Evolutionary conservation across 2,797 vertebrate species (phyloP).

Genomic region (Leucoraja ocellata): DNA sequence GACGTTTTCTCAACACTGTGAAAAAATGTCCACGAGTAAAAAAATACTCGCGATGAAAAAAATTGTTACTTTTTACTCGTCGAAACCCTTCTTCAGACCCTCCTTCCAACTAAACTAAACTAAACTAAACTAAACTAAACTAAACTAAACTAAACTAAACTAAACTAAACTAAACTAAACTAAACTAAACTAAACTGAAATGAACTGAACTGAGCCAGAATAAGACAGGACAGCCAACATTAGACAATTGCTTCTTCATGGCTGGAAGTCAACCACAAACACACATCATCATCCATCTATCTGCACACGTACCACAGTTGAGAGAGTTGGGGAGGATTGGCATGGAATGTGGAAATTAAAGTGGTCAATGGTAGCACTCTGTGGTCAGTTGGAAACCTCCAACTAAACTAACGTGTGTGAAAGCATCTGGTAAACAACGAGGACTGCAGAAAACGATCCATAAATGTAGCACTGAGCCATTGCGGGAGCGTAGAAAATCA

Average conservation of each 20-base stretch:
- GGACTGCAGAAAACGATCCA: background rate
- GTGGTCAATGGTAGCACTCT: background rate
- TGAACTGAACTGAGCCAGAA: too few species aligned
- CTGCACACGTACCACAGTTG: background rate
- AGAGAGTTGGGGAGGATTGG: background rate
- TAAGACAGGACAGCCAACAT: too few species aligned
- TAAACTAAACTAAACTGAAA: too few species aligned
- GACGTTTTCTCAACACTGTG: too few species aligned
- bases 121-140: too few species aligned
- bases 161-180: too few species aligned
- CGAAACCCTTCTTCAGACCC: too few species aligned
- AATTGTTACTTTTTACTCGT: too few species aligned
- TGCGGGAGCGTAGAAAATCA: background rate
- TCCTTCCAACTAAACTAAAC: too few species aligned
- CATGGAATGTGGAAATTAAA: background rate
- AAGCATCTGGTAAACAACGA: conserved; percentile 4
- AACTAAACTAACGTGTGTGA: background rate
- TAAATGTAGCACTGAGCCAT: background rate
- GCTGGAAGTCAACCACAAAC: background rate
- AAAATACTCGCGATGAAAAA: too few species aligned
- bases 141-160: too few species aligned
- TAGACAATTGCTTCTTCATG: background rate
- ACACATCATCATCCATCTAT: background rate
- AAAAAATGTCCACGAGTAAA: too few species aligned
- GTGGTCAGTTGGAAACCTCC: background rate